Evolutionary conservation across 2,797 vertebrate genomes (phyloP).

Genomic region (Ptychobarbus kaznakovi): DNA sequence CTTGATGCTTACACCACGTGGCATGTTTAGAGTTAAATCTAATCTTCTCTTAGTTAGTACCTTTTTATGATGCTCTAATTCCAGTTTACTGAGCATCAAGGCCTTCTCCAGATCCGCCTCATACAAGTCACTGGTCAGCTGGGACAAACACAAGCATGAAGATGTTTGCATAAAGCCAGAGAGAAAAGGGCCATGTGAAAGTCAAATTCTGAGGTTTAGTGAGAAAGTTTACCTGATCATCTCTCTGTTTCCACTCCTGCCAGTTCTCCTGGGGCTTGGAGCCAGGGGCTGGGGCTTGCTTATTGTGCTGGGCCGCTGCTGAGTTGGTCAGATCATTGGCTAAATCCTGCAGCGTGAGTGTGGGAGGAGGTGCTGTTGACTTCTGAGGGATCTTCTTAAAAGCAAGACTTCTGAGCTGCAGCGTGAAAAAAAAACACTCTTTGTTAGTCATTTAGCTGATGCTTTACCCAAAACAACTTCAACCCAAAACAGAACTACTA

Average conservation of each 20-base stretch:
- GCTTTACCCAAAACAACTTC: neutral
- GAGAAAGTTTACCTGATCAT: conserved; percentile 84
- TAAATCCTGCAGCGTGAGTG: conserved; percentile 74
- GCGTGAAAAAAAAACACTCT: conserved; percentile 32
- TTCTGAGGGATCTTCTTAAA: conserved; percentile 96
- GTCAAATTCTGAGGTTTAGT: neutral
- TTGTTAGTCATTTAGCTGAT: neutral
- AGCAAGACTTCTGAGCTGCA: conserved; percentile 90
- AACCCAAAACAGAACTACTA: neutral
- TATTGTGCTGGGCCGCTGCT: conserved; percentile 64
- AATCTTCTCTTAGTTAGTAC: conserved; percentile 65
- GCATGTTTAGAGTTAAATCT: neutral
- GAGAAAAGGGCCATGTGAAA: neutral
- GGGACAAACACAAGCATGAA: conserved; percentile 42
- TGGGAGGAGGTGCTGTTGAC: conserved; percentile 72
- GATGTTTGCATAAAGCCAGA: neutral
- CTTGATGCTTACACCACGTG: neutral
- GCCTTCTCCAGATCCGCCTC: conserved; percentile 96
- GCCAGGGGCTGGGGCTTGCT: neutral
- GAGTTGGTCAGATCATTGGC: conserved; percentile 82
- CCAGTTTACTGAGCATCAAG: conserved; percentile 91
- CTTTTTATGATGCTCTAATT: conserved; percentile 90
- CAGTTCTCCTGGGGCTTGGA: conserved; percentile 83
- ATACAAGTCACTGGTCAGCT: conserved; percentile 93
- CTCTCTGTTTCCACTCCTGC: conserved; percentile 93